Percentiles rank a stretch among this genome's conserved stretches.
These are phyloP conservation scores for Catharus fuscescens DNA, from an alignment of 2,113 vertebrate genomes.

Conservation along the genomic window DNA sequence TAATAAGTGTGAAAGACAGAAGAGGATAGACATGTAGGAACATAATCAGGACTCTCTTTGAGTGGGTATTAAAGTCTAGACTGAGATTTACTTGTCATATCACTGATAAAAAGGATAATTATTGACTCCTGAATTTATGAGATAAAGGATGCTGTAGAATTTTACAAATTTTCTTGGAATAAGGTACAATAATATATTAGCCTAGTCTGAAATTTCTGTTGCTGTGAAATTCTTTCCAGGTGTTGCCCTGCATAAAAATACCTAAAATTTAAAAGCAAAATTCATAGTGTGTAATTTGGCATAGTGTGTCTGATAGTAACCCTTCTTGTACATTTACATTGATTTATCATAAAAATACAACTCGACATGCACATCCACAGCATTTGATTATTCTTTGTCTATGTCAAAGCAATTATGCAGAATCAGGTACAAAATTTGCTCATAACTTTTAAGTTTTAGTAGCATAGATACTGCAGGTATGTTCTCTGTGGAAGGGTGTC, in stretches of 20 bases:
- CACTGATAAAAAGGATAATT: slow-evolving; percentile 69
- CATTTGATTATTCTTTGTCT: not conserved
- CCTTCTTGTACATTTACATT: not conserved
- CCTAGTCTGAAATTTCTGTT: slow-evolving; percentile 29
- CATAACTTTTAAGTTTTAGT: not conserved
- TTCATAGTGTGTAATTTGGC: not conserved
- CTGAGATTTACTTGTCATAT: slow-evolving; percentile 59
- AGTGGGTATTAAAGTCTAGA: slow-evolving; percentile 44
- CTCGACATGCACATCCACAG: not conserved
- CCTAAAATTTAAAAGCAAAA: not conserved
- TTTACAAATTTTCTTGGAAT: slow-evolving; percentile 61
- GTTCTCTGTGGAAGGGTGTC: not conserved
- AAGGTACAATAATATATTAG: not conserved
- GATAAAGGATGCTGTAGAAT: slow-evolving; percentile 46
- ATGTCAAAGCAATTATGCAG: not conserved
- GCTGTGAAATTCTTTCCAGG: slow-evolving; percentile 33
- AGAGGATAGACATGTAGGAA: slow-evolving; percentile 34
- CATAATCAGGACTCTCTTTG: slow-evolving; percentile 53
- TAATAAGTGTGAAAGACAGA: slow-evolving; percentile 39
- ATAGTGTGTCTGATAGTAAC: not conserved
- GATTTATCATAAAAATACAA: not conserved
- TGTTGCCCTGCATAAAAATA: slow-evolving; percentile 3
- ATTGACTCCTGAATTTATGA: slow-evolving; percentile 47
- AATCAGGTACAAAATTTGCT: not conserved
- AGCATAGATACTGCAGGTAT: not conserved